Base-by-base conservation (phyloP, 2,113 vertebrate genomes). In the Rutilus rutilus region DNA sequence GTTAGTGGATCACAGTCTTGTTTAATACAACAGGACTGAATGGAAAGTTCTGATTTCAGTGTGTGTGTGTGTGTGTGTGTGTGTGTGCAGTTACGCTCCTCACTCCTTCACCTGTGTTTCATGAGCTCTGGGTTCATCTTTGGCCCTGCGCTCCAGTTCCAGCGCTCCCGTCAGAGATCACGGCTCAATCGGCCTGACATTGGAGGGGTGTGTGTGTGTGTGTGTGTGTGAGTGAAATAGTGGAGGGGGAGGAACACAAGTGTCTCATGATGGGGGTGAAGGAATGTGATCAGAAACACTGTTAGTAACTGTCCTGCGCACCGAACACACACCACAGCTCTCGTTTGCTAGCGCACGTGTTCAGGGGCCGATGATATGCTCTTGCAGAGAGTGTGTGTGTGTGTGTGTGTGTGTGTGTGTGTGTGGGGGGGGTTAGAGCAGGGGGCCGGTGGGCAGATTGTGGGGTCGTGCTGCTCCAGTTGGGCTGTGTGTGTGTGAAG, bases 111-210 rank as follows among this genome's bases (percentile, higher is more conserved):
- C 69, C 47, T 47, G 54, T 57, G 30, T 54, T 54, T 11, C 47
- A 14, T 45, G 65, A 6, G 62, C 39, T 60, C 71, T 82, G 11
- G 73, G 45, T 59, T 17, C 10, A 50, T 19, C 83, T 79, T 19
- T 33, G 45, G 67, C 83, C 81, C 85, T 52, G 52, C 86, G 89
- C 78, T 89, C 83, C 73, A 89, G 52, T 88, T 89, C 79, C 89
- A 78, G 77, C 45, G 8, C 67, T 25, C 79, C 89, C 83, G 78
- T 90, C 89, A 89, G 85, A 50, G 69, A 83, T 65, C 83, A 42
- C 17, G 4, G 83, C 78, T 86, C 89, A 88, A 86, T 89, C 86
- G 50, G 75, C 45, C 85, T 90, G 89, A 89, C 85, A 76, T 81
- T 76, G 59, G 57, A 74, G 36, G 50, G 71, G 71, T 77, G 71